Conservation (phyloP, 2,888 invertebrate species). For the Glyphotaelius pellucidus region DNA sequence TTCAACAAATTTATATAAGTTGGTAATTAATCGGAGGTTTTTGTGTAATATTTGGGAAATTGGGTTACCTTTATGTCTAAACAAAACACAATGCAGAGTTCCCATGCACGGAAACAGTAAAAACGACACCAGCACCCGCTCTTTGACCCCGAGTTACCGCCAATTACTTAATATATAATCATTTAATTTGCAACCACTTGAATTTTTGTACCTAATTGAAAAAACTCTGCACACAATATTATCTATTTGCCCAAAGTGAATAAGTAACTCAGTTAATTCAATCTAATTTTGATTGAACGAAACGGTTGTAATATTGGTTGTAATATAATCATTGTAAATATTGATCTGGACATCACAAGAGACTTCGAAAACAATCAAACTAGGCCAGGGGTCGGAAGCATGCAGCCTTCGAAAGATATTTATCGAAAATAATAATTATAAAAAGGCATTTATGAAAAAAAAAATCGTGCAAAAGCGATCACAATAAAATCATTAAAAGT, state of each 20-base stretch:
- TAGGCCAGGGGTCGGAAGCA: neutral
- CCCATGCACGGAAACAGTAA: constrained; percentile 7
- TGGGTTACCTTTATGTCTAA: constrained; percentile 18
- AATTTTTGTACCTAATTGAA: neutral
- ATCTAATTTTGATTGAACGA: neutral
- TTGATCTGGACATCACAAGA: neutral
- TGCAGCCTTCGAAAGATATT: neutral
- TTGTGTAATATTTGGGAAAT: constrained; percentile 40
- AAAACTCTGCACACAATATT: neutral
- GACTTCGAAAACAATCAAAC: neutral
- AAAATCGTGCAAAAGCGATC: neutral
- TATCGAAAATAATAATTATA: no score
- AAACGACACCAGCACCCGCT: neutral
- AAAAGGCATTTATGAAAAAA: neutral
- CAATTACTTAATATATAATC: neutral
- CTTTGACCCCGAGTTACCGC: neutral
- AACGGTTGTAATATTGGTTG: neutral
- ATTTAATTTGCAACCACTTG: neutral
- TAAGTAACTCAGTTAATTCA: neutral
- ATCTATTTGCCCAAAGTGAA: neutral
- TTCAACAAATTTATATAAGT: constrained; percentile 5
- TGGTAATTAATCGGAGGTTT: constrained; percentile 22
- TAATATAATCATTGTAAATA: neutral
- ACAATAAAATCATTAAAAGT: neutral
- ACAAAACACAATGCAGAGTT: neutral